Evolutionary conservation across 2,888 invertebrate genomes (phyloP), one percentile per base, ranked within the genome.

Genomic region (Nasonia oneida): DNA sequence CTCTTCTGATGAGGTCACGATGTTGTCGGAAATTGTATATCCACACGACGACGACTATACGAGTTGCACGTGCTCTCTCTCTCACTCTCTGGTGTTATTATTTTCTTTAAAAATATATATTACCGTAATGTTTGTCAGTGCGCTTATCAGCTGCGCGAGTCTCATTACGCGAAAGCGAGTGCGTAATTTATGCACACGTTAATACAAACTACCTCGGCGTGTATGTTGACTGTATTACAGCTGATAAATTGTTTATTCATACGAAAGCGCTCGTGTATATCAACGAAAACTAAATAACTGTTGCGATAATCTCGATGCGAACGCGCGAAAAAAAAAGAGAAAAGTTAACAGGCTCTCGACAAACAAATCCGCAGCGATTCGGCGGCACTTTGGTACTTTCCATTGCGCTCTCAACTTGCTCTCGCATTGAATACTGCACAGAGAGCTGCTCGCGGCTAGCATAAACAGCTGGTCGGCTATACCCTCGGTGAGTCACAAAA

Each of bases 401-500:
- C 64, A 64, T 10, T 10, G 23, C 64, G 14, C 33, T 57, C 64
- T 67, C 18, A 57, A 57, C 15, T 57, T 1, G 29, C 33, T 15
- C 29, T 33, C 33, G 67, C 33, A 29, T 29, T 61, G 2, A 29
- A 33, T 47, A 29, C 29, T 3, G 10, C 67, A 67, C n/a, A n/a
- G n/a, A 57, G 57, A 57, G 23, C 77, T 53, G 23, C 77, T 53
- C 23, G 64, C 15, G 39, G 77, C 61, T 23, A 33, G 39, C 18
- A 81, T 70, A 84, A 80, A 81, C 53, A 81, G 73, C 67, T 70
- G 47, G 6, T 61, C 4, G 5, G 29, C 71, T 50, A 29, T 29
- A 29, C 37, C 64, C 61, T 23, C 23, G 61, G n/a, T 53, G 73
- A 81, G 37, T 78, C 86, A 70, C 73, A 50, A 81, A 84, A 81